phyloP scores from a whole-genome alignment of 2,797 vertebrate species.

The Sorex maritimensis region DNA sequence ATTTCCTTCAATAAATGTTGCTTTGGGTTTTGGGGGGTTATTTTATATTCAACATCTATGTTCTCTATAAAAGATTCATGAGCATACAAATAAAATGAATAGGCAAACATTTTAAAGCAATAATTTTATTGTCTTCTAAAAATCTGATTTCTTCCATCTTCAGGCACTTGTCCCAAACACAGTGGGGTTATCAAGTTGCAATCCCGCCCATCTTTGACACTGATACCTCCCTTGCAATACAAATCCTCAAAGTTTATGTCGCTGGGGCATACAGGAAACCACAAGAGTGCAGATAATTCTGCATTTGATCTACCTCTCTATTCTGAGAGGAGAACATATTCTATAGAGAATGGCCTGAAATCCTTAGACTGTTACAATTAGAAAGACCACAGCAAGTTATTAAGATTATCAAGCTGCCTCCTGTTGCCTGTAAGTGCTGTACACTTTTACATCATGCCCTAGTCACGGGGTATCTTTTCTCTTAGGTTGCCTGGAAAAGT shows the following conservation, averaged over 20 bases:
- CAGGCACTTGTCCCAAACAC: conserved; percentile 60
- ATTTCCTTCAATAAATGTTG: conserved; percentile 50
- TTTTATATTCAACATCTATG: conserved; percentile 32
- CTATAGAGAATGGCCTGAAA: conserved; percentile 12
- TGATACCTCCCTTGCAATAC: conserved; percentile 9
- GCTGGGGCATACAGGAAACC: conserved; percentile 40
- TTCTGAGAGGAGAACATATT: conserved; percentile 63
- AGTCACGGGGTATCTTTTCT: conserved; percentile 34
- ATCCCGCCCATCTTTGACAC: conserved; percentile 59
- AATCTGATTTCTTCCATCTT: conserved; percentile 64
- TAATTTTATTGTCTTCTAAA: conserved; percentile 67
- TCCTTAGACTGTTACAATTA: conserved; percentile 57
- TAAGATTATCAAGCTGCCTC: conserved; percentile 1
- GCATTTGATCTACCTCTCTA: background rate
- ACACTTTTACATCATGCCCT: background rate
- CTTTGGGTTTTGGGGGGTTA: conserved; percentile 61
- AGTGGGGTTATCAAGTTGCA: conserved; percentile 43
- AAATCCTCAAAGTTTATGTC: conserved; percentile 37
- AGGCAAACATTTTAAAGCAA: conserved; percentile 54
- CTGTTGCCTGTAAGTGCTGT: conserved; percentile 16
- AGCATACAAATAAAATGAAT: background rate
- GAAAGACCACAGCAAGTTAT: conserved; percentile 46
- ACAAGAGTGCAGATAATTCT: conserved; percentile 56
- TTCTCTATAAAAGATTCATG: conserved; percentile 44
- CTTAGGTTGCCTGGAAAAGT: conserved; percentile 31